Evolutionary conservation across 2,888 invertebrate species (phyloP), one percentile per base, ranked within the genome.

Genomic region (Athrips mouffetella): DNA sequence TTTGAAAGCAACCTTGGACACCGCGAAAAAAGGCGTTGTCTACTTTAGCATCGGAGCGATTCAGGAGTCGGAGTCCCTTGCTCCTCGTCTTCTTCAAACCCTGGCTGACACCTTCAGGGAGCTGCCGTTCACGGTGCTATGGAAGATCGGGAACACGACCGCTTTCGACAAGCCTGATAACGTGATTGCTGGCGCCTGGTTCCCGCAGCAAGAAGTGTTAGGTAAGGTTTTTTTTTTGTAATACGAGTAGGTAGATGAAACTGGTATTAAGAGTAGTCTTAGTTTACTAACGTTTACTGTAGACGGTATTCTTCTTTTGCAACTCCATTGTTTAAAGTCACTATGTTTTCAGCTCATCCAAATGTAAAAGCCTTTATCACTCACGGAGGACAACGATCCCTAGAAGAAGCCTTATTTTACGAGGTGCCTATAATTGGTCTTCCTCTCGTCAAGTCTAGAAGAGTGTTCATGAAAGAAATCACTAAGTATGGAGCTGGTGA

Each of bases 161-260:
- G 58, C 76, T 57, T 70, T 87, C 10, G 76, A 79, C 21, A 74
- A 77, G 52, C 76, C 89, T 15, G 65, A 73, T 7, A 89, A 90
- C 59, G 80, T 91, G 0, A 71, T 85, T 33, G 62, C 84, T 1
- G 66, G 70, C 13, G 65, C 70, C 11, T 91, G 91, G 91, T 80
- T 90, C 48, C 90, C 91, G 1, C 91, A 91, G 54, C 87, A 90
- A 58, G 86, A 89, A 64, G 52, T 91, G 51, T 70, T 91, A 50
- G 89, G 91, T 90, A 65, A 57, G 55, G n/a, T n/a, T n/a, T 21
- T n/a, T 15, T 20, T 25, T 25, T 40, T 5, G 13, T 23, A 39
- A 8, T 20, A 2, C n/a, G n/a, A n/a, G n/a, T n/a, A n/a, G n/a
- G n/a, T n/a, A 16, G 16, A 33, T 3, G 2, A 11, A 33, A 11